Evolutionary conservation across 2,797 vertebrate genomes (phyloP).

Genomic region (Calcarius lapponicus): DNA sequence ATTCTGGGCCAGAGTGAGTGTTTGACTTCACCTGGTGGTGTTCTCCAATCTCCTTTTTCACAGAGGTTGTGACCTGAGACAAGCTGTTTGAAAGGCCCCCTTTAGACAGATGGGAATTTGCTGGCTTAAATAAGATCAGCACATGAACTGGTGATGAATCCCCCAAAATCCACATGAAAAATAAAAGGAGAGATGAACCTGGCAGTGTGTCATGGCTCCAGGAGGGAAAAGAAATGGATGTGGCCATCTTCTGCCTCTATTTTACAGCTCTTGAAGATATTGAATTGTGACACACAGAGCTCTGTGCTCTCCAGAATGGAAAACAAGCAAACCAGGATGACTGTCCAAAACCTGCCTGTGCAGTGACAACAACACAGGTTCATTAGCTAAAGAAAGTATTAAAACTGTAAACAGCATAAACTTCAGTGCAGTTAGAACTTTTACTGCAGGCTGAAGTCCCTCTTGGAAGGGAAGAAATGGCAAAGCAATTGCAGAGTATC

Average conservation of each 20-base stretch:
- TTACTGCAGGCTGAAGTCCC: neutral
- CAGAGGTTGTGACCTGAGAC: neutral
- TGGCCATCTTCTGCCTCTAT: neutral
- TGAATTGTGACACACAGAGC: neutral
- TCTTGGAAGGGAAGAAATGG: neutral
- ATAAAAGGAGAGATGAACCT: neutral
- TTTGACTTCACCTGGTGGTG: neutral
- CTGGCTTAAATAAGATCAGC: neutral
- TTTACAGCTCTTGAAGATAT: neutral
- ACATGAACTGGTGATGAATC: neutral
- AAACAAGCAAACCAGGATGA: neutral
- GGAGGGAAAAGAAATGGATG: neutral
- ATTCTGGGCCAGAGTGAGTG: neutral
- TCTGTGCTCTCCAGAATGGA: neutral
- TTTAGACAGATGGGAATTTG: neutral
- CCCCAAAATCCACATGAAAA: neutral
- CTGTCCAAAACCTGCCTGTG: neutral
- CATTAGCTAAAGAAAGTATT: neutral
- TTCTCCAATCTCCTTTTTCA: neutral
- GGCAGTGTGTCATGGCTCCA: neutral
- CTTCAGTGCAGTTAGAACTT: neutral
- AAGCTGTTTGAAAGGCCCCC: neutral
- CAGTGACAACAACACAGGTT: neutral
- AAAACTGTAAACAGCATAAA: neutral
- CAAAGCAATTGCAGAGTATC: neutral